Percentiles rank a stretch among this genome's conserved stretches.
phyloP scores from a whole-genome alignment of 2,113 vertebrate genomes.

The Casuarius casuarius region DNA sequence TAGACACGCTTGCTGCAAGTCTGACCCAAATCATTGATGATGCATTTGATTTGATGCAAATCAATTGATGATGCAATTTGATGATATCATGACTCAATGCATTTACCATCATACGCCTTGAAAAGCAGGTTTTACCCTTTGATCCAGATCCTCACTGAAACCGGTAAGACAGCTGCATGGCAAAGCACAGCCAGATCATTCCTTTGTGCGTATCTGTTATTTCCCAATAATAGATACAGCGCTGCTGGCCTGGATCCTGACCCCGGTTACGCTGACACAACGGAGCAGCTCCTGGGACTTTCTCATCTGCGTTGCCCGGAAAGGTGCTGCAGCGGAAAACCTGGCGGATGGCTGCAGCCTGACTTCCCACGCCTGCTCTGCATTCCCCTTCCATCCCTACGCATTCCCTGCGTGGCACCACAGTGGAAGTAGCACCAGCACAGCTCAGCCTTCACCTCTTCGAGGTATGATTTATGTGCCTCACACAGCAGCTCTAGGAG shows the following conservation, averaged over 20 bases:
- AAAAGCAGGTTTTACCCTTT: not conserved
- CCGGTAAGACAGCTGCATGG: not conserved
- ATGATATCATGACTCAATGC: too few relatives aligned
- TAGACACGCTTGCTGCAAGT: not conserved
- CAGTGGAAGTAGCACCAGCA: not conserved
- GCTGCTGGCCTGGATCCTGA: not conserved
- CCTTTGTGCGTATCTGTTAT: not conserved
- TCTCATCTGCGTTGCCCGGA: not conserved
- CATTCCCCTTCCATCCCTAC: not conserved
- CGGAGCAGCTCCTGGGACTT: not conserved
- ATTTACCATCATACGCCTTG: not conserved
- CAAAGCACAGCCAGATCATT: not conserved
- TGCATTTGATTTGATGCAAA: too few relatives aligned
- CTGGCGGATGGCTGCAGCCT: accelerated
- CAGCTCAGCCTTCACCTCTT: not conserved
- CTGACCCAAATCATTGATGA: not conserved
- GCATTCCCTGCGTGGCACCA: not conserved
- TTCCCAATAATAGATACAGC: not conserved
- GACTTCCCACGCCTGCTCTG: accelerated
- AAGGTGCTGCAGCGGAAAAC: not conserved
- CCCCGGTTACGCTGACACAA: not conserved
- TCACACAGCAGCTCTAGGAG: not conserved
- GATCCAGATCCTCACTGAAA: not conserved
- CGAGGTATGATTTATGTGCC: constrained; percentile 31
- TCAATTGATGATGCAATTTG: too few relatives aligned